Base-by-base conservation (phyloP, 2,797 vertebrate genomes). In the Hirundo rustica region DNA sequence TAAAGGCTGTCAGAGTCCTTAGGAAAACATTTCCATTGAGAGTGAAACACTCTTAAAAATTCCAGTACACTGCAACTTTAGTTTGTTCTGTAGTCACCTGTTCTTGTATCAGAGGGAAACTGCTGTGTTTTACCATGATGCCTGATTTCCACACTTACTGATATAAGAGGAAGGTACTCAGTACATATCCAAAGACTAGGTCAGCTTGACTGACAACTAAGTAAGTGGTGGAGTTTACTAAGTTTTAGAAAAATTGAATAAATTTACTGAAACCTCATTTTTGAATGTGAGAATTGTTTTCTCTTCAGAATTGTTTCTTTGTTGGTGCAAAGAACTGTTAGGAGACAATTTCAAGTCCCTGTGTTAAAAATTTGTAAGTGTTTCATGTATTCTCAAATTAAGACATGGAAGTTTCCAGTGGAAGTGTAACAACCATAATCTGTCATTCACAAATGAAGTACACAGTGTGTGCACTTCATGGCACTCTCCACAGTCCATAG, bases 121-220 rank as follows among this genome's bases (percentile, higher is more conserved):
- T 65, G n/a, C 17, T 21, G 3, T 85, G 38, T 58, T 87, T 83
- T 83, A 47, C 45, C 9, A 27, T 54, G 29, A 22, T 92, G 38
- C 44, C 30, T 86, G 45, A 44, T 94, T 96, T 94, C 86, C 64
- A 75, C 80, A 45, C 54, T 81, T 92, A 91, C 45, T 34, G 78
- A 5, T 68, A 40, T 6, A 47, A 45, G 86, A 72, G 30, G 12
- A 34, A 72, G 34, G 30, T 85, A 58, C 30, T 66, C 36, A 73
- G 42, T 79, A 92, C 54, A 32, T 88, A 66, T 62, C 91, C 27
- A 81, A 25, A 44, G 55, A 62, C 0, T 67, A 25, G 3, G 7
- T 88, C 23, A 83, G 47, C 18, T 11, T 88, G 32, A 58, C 27
- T 79, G 38, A 53, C 16, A 88, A 23, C 15, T 25, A 66, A 70